These are phyloP conservation scores for Goniozus legneri DNA, from an alignment of 1,140 invertebrate species.

Conservation along the genomic window DNA sequence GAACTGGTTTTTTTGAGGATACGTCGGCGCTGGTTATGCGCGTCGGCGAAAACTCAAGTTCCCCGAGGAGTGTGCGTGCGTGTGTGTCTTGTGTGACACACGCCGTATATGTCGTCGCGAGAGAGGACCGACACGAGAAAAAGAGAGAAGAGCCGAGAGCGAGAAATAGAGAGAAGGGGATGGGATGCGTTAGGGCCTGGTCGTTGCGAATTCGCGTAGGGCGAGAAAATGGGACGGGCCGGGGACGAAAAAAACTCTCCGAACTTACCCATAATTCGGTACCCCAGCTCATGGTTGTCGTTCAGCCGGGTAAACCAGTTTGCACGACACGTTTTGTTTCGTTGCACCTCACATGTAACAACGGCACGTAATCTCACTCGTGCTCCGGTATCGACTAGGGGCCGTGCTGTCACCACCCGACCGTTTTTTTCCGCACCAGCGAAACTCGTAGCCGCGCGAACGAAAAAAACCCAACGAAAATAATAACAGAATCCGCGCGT, in stretches of 20 bases:
- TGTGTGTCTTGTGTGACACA: neutral
- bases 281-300: constrained; percentile 59
- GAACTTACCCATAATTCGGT: constrained; percentile 61
- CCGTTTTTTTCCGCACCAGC: too few species aligned
- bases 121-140: constrained; percentile 7
- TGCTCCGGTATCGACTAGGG: too few species aligned
- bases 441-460: constrained; percentile 22
- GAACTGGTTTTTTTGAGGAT: too few species aligned
- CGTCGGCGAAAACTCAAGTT: too few species aligned
- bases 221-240: constrained; percentile 1
- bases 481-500: constrained; percentile 32
- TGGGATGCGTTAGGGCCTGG: constrained; percentile 9
- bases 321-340: constrained; percentile 21
- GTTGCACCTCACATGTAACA: constrained; percentile 42
- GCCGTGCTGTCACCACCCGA: too few species aligned
- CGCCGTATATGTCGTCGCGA: neutral
- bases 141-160: neutral
- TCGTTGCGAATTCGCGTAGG: constrained; percentile 1
- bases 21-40: too few species aligned
- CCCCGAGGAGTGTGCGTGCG: neutral
- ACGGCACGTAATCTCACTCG: constrained; percentile 10
- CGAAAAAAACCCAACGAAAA: constrained; percentile 20
- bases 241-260: neutral
- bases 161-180: constrained; percentile 10
- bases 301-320: constrained; percentile 37